Evolutionary conservation across 30 jellyfish, hydroid and myxozoan species (phyloP), one percentile per base, ranked within the genome.

Genomic region (Turritopsis rubra): DNA sequence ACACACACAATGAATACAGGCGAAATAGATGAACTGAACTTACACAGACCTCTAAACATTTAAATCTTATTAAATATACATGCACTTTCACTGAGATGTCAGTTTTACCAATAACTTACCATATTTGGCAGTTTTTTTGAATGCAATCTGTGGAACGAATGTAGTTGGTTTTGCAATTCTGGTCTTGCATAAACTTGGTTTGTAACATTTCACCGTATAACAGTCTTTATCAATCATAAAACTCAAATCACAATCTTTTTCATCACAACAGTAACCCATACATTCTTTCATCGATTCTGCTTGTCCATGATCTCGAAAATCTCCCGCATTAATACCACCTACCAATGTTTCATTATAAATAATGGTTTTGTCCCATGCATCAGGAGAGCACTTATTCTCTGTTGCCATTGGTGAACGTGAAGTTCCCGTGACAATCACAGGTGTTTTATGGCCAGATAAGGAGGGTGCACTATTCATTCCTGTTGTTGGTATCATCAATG

Each of bases 241-340:
- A 21, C 96, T 95, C 83, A 92, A 85, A 72, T 92, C 98, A 70
- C 98, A 92, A 53, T 84, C 95, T 53, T 85, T 85, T 71, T 89
- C 96, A 79, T 79, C 88, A 79, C 98, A 92, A 68, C 98, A 92
- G 28, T 79, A 79, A 19, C 92, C 90, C 98, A 92, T 92, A 72
- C 98, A 92, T 53, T 92, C 98, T n/a, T 72, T 81, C 21, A 92
- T 83, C 0, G 93, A 75, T 29, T 85, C 93, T 31, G 95, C 79
- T 83, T 88, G 96, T 20, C 96, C 96, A 83, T 92, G 98, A 54
- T 92, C 98, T 21, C 95, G 85, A 79, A 92, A 92, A 1, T 88
- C 96, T 18, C 98, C 98, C 19, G 98, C 96, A 41, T 85, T 88
- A 27, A 92, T 86, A 18, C 98, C 98, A 20, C 98, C 98, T 16